phyloP scores from a whole-genome alignment of 1,140 invertebrate species.

The Penaeus indicus region DNA sequence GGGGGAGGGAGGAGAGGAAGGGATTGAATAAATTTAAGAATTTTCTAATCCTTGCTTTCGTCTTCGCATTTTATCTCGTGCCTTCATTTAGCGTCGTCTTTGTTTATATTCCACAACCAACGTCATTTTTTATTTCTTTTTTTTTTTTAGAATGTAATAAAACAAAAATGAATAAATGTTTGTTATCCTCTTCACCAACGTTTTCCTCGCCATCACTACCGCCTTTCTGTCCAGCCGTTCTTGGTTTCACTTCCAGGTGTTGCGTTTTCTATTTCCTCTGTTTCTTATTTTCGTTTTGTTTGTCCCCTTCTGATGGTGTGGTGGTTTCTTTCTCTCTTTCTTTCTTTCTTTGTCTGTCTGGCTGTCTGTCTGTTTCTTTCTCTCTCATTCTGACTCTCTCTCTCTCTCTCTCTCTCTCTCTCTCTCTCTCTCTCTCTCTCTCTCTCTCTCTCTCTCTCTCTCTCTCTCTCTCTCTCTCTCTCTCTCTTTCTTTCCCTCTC shows the following conservation, averaged over 20 bases:
- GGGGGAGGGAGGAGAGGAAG: background rate
- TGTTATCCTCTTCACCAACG: background rate
- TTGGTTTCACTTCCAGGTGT: background rate
- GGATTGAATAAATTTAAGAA: no score
- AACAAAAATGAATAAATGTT: background rate
- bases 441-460: slow-evolving; percentile 18
- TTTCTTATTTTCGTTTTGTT: background rate
- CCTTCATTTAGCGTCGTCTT: no score
- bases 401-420: background rate
- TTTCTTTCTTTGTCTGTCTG: slow-evolving; percentile 9
- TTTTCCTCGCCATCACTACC: background rate
- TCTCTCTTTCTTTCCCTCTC: background rate
- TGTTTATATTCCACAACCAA: no score
- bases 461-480: background rate
- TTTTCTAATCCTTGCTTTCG: no score
- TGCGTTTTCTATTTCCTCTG: background rate
- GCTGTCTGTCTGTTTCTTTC: slow-evolving; percentile 26
- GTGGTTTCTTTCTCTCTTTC: slow-evolving; percentile 9
- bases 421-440: background rate
- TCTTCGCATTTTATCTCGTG: no score
- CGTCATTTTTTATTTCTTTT: background rate
- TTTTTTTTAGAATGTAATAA: background rate
- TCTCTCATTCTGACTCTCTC: slow-evolving; percentile 4
- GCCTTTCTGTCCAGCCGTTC: background rate
- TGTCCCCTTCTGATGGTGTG: no score